These are phyloP conservation scores for Vidua macroura DNA, from an alignment of 2,113 vertebrate species.

Conservation along the genomic window DNA sequence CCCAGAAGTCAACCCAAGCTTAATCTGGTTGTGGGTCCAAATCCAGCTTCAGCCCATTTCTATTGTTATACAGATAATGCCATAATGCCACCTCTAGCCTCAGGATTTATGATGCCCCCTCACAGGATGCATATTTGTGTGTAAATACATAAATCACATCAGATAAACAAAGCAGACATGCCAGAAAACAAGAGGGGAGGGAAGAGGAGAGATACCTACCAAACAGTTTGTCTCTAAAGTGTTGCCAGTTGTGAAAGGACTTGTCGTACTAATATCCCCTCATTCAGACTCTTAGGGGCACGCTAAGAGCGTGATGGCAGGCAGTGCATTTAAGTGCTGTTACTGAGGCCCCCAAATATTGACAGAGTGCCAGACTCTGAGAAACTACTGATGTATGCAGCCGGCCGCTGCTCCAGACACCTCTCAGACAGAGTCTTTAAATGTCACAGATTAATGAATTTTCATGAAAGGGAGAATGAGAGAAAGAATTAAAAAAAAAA, in stretches of 20 bases:
- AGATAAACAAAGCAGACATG: conserved; percentile 69
- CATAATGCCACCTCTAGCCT: conserved; percentile 49
- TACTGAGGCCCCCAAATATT: conserved; percentile 80
- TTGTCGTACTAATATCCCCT: conserved; percentile 72
- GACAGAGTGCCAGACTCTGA: conserved; percentile 80
- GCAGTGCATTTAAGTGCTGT: conserved; percentile 71
- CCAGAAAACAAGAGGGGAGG: conserved; percentile 58
- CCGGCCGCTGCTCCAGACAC: conserved; percentile 79
- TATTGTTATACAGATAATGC: conserved; percentile 40
- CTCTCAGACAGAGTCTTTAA: conserved; percentile 82
- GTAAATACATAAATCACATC: conserved; percentile 69
- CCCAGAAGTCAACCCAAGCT: conserved; percentile 42
- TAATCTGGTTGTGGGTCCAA: conserved; percentile 55
- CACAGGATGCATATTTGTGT: conserved; percentile 62
- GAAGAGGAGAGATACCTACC: conserved; percentile 60
- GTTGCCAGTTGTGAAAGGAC: conserved; percentile 71
- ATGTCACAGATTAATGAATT: conserved; percentile 86
- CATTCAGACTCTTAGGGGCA: conserved; percentile 64
- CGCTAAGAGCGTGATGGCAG: conserved; percentile 69
- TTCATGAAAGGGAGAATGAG: conserved; percentile 76
- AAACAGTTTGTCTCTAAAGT: conserved; percentile 69
- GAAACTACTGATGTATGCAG: conserved; percentile 80
- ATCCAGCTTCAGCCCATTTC: conserved; percentile 35
- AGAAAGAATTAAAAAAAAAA: conserved; percentile 51
- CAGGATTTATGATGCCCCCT: conserved; percentile 56